Evolutionary conservation across 2,113 vertebrate species (phyloP), one percentile per base, ranked within the genome.

Genomic region (Verasper variegatus): DNA sequence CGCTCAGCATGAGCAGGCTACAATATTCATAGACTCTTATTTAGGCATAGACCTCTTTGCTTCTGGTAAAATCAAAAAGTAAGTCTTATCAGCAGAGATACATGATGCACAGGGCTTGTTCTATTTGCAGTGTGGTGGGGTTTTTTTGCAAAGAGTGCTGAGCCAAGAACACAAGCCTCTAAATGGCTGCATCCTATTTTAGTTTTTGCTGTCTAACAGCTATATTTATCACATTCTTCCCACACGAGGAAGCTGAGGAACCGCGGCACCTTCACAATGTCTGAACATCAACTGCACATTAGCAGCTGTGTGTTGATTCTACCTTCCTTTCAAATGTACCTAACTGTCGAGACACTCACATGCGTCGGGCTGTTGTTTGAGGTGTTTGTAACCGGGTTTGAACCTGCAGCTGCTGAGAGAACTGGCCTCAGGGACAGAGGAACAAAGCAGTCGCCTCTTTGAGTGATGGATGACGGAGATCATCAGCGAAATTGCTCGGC

Each of bases 1-100:
- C 15, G 4, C 75, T 77, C 72, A 82, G 81, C 78, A 72, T 64
- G 79, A 83, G 81, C 76, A 80, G 83, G 89, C 75, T 79, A 51
- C 80, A 86, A 75, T 70, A 89, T 82, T 79, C 82, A 88, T 66
- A 72, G 35, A 31, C 56, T 85, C 78, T 89, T 91, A 89, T 71
- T 78, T 85, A 89, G 86, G 40, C 37, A 59, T n/a, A n/a, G n/a
- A n/a, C 75, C 80, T 76, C 17, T 51, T 55, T 49, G 15, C 71
- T 78, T 71, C 31, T 82, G 74, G 85, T 78, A 79, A 86, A 59
- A 86, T 84, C 85, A 83, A 71, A 81, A 84, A 78, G 67, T 56
- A 81, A 67, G 83, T 71, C 65, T 83, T 82, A 73, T 82, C 64
- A 78, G 45, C 71, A 81, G 63, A 72, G 73, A 85, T 71, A n/a